phyloP scores from a whole-genome alignment of 2,113 vertebrate genomes.

The Todiramphus saurophagus region DNA sequence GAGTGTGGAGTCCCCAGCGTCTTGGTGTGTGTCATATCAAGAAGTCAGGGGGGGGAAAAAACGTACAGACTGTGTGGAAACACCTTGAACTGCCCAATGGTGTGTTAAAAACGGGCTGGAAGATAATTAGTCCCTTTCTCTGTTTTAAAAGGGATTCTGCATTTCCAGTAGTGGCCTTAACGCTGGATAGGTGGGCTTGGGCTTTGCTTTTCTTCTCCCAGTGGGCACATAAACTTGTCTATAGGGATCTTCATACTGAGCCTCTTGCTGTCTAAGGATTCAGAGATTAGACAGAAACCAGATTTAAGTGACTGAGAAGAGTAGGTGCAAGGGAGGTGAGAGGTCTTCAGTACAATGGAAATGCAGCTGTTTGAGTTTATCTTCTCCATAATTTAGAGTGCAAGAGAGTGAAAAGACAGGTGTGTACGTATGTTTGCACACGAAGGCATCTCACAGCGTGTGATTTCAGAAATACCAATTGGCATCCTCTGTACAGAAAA shows the following conservation, averaged over 20 bases:
- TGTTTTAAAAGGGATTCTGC: background rate
- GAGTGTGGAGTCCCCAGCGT: background rate
- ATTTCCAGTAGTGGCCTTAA: background rate
- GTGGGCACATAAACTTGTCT: background rate
- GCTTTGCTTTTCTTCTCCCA: background rate
- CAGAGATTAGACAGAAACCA: background rate
- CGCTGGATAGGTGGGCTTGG: background rate
- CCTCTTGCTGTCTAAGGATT: background rate
- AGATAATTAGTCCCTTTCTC: background rate
- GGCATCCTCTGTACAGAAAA: background rate
- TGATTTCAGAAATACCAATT: background rate
- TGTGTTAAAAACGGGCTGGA: background rate
- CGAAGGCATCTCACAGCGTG: background rate
- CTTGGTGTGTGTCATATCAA: background rate
- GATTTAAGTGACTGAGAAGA: background rate
- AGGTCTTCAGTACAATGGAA: background rate
- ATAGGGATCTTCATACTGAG: background rate
- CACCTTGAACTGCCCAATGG: rapidly evolving
- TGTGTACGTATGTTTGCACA: background rate
- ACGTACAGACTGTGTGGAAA: background rate
- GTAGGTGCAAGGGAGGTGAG: background rate
- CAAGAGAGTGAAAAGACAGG: background rate
- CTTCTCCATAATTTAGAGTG: background rate
- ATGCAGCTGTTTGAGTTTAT: background rate
- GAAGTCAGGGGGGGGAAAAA: rapidly evolving